These are phyloP conservation scores for Notodonta dromedarius DNA, from an alignment of 2,888 invertebrate genomes.

Conservation along the genomic window DNA sequence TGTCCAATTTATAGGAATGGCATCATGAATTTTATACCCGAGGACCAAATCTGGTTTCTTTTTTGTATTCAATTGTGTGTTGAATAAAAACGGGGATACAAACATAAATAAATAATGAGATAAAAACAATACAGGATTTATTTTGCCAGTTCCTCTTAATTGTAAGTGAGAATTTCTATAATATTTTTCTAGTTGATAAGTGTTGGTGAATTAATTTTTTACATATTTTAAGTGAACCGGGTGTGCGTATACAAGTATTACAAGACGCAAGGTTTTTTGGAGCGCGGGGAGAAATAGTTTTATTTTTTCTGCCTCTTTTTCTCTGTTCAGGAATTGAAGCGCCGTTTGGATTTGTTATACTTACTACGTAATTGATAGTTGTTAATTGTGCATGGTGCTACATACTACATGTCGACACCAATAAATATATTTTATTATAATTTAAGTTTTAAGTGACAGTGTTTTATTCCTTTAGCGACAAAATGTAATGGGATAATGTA, in stretches of 20 bases:
- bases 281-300: constrained; percentile 37
- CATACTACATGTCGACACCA: constrained; percentile 67
- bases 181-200: constrained; percentile 81
- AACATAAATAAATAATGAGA: constrained; percentile 21
- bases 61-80: constrained; percentile 64
- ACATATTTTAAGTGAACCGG: constrained; percentile 56
- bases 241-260: constrained; percentile 73
- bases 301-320: constrained; percentile 45
- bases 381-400: constrained; percentile 78
- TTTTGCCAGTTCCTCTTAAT: constrained; percentile 84
- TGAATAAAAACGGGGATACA: constrained; percentile 42
- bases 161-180: constrained; percentile 83
- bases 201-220: constrained; percentile 79
- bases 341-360: constrained; percentile 59
- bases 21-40: constrained; percentile 76
- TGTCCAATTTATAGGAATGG: constrained; percentile 80
- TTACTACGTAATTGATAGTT: constrained; percentile 61
- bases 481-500: constrained; percentile 48
- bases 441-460: constrained; percentile 72
- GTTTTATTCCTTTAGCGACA: constrained; percentile 49
- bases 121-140: constrained; percentile 77
- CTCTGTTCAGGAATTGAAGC: constrained; percentile 49
- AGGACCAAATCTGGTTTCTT: constrained; percentile 74
- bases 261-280: constrained; percentile 39
- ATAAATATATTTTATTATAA: constrained; percentile 64